A percentile compares a stretch with the other conserved stretches of the same genome.
Conservation (phyloP, 2,888 invertebrate species). For the Vandiemenella viatica region DNA sequence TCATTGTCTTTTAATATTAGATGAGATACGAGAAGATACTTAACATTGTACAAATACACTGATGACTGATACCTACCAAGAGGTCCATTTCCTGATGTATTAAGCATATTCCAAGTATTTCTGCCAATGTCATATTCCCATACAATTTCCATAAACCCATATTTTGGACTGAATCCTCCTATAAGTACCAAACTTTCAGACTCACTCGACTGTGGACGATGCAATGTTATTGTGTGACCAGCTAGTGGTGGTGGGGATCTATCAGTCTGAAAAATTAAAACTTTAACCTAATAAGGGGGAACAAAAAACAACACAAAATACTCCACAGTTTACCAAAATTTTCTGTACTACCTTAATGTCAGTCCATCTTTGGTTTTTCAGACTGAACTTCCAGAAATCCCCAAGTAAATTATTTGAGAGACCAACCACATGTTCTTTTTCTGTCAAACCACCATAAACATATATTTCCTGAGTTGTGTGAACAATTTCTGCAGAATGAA, state of each 20-base stretch:
- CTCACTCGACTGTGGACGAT: constrained; percentile 39
- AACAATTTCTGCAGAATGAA: constrained; percentile 81
- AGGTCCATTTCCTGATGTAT: constrained; percentile 57
- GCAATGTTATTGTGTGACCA: constrained; percentile 76
- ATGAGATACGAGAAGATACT: too few relatives aligned
- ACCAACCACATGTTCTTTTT: constrained; percentile 20
- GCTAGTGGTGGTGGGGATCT: constrained; percentile 71
- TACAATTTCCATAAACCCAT: constrained; percentile 40
- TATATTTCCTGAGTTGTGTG: constrained; percentile 71
- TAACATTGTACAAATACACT: too few relatives aligned
- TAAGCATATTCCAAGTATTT: constrained; percentile 53
- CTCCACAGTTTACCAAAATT: too few relatives aligned
- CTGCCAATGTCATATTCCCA: constrained; percentile 26
- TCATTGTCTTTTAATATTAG: too few relatives aligned
- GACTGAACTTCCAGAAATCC: constrained; percentile 86
- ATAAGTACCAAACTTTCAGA: constrained; percentile 65
- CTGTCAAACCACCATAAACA: constrained; percentile 72
- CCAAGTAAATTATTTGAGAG: constrained; percentile 49
- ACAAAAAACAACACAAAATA: too few relatives aligned
- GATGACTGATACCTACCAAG: constrained; percentile 42
- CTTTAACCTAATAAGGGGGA: too few relatives aligned
- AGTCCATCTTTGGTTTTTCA: constrained; percentile 70
- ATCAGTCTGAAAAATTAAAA: constrained; percentile 27
- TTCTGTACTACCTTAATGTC: constrained; percentile 32
- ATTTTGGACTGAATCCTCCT: constrained; percentile 54